Evolutionary conservation across 2,888 invertebrate genomes (phyloP).

Genomic region (Heliconius erato): DNA sequence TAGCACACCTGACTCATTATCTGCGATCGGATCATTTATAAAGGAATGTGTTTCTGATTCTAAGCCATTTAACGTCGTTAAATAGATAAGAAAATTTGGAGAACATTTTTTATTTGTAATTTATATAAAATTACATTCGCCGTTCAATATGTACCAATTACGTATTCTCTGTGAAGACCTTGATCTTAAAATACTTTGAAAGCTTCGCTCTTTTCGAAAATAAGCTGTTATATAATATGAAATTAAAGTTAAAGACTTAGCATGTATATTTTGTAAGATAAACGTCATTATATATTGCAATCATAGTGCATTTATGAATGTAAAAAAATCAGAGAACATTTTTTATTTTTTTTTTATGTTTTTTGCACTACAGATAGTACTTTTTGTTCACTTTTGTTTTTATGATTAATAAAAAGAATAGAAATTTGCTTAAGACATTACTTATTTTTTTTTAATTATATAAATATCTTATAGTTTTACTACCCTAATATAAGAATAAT

Average conservation of each 20-base stretch:
- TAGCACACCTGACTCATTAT: constrained; percentile 26
- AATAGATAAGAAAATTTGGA: constrained; percentile 17
- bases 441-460: no score
- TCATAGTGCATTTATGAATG: no score
- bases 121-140: background rate
- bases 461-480: no score
- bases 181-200: background rate
- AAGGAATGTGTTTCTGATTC: constrained; percentile 13
- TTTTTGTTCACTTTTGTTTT: no score
- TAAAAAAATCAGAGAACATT: background rate
- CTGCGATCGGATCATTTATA: constrained; percentile 27
- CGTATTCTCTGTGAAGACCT: constrained; percentile 12
- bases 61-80: constrained; percentile 8
- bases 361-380: no score
- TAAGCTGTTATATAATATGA: background rate
- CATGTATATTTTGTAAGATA: background rate
- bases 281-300: background rate
- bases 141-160: constrained; percentile 2
- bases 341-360: background rate
- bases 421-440: no score
- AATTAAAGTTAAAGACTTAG: background rate
- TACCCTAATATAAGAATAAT: no score
- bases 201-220: background rate
- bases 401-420: no score
- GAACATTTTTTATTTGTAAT: constrained; percentile 13